A percentile compares a stretch with the other conserved stretches of the same genome.
These are phyloP conservation scores for Heliconius charithonia DNA, from an alignment of 2,888 invertebrate genomes.

Conservation along the genomic window DNA sequence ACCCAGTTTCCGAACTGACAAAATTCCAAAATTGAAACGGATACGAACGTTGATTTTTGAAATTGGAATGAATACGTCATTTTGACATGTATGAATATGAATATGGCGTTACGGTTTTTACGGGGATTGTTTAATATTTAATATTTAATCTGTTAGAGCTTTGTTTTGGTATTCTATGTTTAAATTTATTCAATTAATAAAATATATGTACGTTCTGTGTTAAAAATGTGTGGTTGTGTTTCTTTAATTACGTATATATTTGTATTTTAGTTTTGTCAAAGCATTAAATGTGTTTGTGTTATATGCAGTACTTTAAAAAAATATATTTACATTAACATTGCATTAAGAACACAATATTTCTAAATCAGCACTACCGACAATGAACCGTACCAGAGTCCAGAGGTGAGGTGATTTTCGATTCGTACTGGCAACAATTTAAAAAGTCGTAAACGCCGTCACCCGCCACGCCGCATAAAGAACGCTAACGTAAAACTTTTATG, in stretches of 20 bases:
- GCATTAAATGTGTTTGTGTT: neutral
- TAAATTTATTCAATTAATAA: slow-evolving; percentile 5
- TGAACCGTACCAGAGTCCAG: slow-evolving; percentile 61
- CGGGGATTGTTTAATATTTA: slow-evolving; percentile 40
- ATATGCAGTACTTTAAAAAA: neutral
- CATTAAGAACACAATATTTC: slow-evolving; percentile 34
- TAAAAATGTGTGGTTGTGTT: neutral
- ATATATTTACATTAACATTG: neutral
- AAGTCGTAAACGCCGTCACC: slow-evolving; percentile 61
- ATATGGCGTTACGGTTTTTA: slow-evolving; percentile 39
- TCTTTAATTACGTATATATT: neutral
- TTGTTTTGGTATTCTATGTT: slow-evolving; percentile 12
- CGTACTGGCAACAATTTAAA: slow-evolving; percentile 60
- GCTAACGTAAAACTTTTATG: slow-evolving; percentile 61
- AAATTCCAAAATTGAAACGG: slow-evolving; percentile 51
- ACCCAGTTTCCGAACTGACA: slow-evolving; percentile 53
- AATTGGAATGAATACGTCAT: slow-evolving; percentile 57
- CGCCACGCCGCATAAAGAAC: slow-evolving; percentile 55
- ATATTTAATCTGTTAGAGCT: slow-evolving; percentile 35
- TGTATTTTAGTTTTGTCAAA: neutral
- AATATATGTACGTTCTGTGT: neutral
- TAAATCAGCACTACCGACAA: slow-evolving; percentile 34
- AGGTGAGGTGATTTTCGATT: slow-evolving; percentile 77
- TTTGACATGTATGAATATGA: slow-evolving; percentile 57
- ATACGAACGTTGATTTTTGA: slow-evolving; percentile 54